Base-by-base conservation (phyloP, 1,140 invertebrate species). In the Drosophila trapezifrons region DNA sequence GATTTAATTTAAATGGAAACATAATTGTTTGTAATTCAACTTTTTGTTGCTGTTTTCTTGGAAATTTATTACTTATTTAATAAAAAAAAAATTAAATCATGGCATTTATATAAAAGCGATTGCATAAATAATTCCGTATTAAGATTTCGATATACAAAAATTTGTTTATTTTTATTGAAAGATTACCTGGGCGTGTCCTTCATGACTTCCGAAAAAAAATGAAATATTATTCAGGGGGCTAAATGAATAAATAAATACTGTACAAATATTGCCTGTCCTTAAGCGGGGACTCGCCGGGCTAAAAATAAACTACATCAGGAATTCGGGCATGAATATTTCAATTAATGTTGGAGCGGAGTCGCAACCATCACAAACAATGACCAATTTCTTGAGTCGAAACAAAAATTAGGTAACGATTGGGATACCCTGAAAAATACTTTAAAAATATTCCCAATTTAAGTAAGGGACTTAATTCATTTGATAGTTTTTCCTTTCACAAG, bases 311-410 rank as follows among this genome's bases (percentile, higher is more conserved):
- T 17, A 13, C 42, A 71, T 69, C 67, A 46, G 51, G 25, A 35
- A 70, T 47, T 57, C 43, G 20, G 74, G 51, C 64, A 77, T 86
- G 72, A 86, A 86, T 86, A 86, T 87, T 86, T 86, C 79, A 89
- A 86, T 87, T 86, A 79, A 87, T 89, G 79, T 74, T 55, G 60
- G 4, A 43, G 47, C 20, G 10, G 22, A 52, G 57, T 55, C 62
- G 37, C 20, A 54, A 12, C 57, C 55, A 51, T 18, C 65, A 51
- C 52, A 38, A 75, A 60, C 69, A 47, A 63, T 72, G 59, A 56
- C 40, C 62, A 74, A 64, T 60, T 65, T 74, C 78, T 78, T 82
- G 65, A 62, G 64, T 42, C 63, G 10, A 12, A 57, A 56, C 2
- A n/a, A n/a, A 15, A 20, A 20, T 20, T 15, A 62, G 46, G 15